These are phyloP conservation scores for Gymnothorax reevesii DNA, from an alignment of 2,797 vertebrate genomes.

Conservation along the genomic window DNA sequence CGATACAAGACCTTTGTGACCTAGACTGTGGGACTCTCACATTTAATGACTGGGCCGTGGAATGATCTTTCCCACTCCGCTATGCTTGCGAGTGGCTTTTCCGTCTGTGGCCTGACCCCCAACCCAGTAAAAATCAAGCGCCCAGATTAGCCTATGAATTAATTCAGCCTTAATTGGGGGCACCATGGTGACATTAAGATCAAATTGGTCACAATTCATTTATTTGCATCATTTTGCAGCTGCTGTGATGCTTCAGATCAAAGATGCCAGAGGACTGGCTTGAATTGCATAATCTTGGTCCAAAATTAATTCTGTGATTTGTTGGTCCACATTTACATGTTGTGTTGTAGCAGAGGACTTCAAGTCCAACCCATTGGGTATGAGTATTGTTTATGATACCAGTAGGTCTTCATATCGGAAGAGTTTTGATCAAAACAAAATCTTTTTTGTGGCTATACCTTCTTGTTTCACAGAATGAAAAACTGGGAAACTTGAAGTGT, in stretches of 20 bases:
- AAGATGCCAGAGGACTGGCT: neutral
- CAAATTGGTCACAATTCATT: neutral
- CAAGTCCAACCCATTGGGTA: neutral
- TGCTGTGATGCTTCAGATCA: neutral
- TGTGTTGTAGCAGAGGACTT: neutral
- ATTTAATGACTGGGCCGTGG: slow-evolving; percentile 24
- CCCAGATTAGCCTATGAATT: slow-evolving; percentile 36
- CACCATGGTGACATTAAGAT: slow-evolving; percentile 7
- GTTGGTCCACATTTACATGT: neutral
- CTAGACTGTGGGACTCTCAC: slow-evolving; percentile 40
- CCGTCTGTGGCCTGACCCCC: slow-evolving; percentile 22
- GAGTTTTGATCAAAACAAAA: neutral
- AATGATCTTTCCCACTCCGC: neutral
- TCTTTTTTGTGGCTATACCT: neutral
- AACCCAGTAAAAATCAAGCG: neutral
- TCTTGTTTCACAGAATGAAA: neutral
- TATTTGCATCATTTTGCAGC: neutral
- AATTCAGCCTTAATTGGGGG: slow-evolving; percentile 28
- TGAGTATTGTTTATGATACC: neutral
- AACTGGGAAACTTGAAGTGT: neutral
- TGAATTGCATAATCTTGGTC: neutral
- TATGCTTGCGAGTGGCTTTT: neutral
- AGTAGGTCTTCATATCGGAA: neutral
- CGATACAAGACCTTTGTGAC: slow-evolving; percentile 28
- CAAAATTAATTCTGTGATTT: neutral